phyloP scores from a whole-genome alignment of 2,113 vertebrate species.

The Nycticorax nycticorax region DNA sequence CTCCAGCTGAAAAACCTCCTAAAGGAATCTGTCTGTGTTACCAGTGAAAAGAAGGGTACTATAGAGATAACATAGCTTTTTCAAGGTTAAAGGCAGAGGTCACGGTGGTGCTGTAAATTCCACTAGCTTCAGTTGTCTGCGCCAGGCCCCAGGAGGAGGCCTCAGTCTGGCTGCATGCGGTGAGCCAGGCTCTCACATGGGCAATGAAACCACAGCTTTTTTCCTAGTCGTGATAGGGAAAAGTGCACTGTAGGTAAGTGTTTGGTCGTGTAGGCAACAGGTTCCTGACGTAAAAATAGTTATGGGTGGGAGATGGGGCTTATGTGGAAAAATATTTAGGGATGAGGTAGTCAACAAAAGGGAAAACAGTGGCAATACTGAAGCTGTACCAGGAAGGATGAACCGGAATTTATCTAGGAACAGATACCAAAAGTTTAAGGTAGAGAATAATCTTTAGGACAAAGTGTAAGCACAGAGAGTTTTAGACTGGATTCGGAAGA shows the following conservation, averaged over 20 bases:
- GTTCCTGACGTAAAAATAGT: not conserved
- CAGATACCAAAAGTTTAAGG: not conserved
- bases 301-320: not conserved
- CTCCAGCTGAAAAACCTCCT: not conserved
- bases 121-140: not conserved
- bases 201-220: fast-evolving
- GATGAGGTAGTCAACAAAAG: not conserved
- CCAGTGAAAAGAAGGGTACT: not conserved
- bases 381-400: not conserved
- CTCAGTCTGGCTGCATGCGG: not conserved
- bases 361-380: not conserved
- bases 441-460: not conserved
- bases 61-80: slow-evolving; percentile 12
- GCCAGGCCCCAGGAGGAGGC: not conserved
- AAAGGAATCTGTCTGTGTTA: not conserved
- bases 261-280: not conserved
- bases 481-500: not conserved
- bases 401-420: not conserved
- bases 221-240: not conserved
- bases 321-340: not conserved
- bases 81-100: slow-evolving; percentile 48
- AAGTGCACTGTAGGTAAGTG: not conserved
- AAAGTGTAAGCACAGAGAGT: not conserved
- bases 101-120: not conserved
- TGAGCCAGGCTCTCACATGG: not conserved